Evolutionary conservation across 2,888 invertebrate species (phyloP), one percentile per base, ranked within the genome.

Genomic region (Scaptomyza cyrtandrae): DNA sequence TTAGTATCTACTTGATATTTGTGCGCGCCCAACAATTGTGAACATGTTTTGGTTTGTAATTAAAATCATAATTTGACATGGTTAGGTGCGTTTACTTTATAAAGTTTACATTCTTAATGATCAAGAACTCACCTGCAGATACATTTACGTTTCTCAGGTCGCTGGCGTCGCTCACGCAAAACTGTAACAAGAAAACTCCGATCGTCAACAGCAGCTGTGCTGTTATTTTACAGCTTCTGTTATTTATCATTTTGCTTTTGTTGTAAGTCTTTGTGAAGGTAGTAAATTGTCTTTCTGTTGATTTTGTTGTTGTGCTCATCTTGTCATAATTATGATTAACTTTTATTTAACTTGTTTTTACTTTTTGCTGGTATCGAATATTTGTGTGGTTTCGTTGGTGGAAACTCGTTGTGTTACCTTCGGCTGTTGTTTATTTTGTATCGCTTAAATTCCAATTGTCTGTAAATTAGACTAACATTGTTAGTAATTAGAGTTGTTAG

Each of bases 321-420:
- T 80, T 86, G 78, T 76, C 86, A 82, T 87, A 84, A 78, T 82
- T 82, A 75, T 85, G 77, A 71, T 54, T 71, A 56, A 75, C 54
- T 73, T 52, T 81, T 67, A 65, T 68, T 71, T 69, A 54, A 65
- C 63, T 78, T 71, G 63, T 50, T 68, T 70, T 62, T 72, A 52
- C 61, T 70, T 53, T 46, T 62, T 57, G 53, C 33, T 55, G 35
- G 35, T 19, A 10, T 6, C n/a, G 5, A 6, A 11, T 24, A 19
- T 16, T 46, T 16, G 31, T 41, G 27, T 45, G 49, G 44, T 58
- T 56, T 50, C 56, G n/a, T n/a, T n/a, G n/a, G n/a, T n/a, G 54
- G 46, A 52, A 55, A n/a, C 19, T n/a, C 41, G 43, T 56, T 27
- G 16, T 43, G 37, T 24, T 46, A 74, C 29, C 49, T 71, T 41